Base-by-base conservation (phyloP, 1,140 invertebrate species). In the Catajapyx aquilonaris region DNA sequence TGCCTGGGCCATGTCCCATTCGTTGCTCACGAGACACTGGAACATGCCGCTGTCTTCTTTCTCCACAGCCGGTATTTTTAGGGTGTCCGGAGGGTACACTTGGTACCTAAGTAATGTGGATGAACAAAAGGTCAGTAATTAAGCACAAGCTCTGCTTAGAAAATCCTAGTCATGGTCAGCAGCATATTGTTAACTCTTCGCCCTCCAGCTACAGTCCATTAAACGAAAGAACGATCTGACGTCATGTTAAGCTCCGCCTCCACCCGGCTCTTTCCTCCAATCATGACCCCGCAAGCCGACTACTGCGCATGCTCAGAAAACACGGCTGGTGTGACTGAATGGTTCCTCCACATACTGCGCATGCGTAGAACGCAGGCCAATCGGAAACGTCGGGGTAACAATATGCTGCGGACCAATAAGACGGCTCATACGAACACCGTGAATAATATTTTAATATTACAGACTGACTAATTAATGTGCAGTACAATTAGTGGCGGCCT, bases 21-120 rank as follows among this genome's bases (percentile, higher is more conserved):
- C 76, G 46, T 85, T 83, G 44, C 69, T 73, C 2, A 78, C 81
- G 42, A 85, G 76, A 54, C 87, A 94, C 46, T 87, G 84, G 58
- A 87, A 93, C 66, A 86, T 76, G 3, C 84, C 84, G 41, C 76
- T 66, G 53, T 87, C 81, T 34, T 78, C 70, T 42, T 73, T 71
- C 18, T 71, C 69, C 11, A 84, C 65, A 10, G 72, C 66, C 18
- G 66, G 64, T 44, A 88, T 69, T 46, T 65, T 66, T 39, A 81
- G 47, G 5, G 44, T 42, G 31, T 54, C 53, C 28, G 45, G 42
- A 1, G 48, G 43, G 13, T 44, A 34, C 31, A 47, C 36, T 20
- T 34, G 32, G 34, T 42, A 42, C 22, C 45, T 44, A 34, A n/a
- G 23, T 28, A 7, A 28, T 9, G 13, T 13, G 13, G 7, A 13